Base-by-base conservation (phyloP, 2,113 vertebrate species). In the Thalassoma bifasciatum region DNA sequence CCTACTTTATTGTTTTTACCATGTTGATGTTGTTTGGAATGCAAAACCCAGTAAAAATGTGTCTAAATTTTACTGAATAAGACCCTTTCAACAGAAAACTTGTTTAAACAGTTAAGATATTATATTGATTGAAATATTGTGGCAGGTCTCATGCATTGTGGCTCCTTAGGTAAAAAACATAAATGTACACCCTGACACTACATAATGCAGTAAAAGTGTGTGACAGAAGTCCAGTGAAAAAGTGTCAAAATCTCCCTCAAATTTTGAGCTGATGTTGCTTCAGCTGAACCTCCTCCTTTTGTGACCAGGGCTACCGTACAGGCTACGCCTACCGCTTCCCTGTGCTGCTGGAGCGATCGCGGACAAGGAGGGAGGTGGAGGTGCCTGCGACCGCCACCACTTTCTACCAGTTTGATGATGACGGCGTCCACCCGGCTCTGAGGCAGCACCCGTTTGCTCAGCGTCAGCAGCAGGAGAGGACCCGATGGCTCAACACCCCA, bases 401-500 rank as follows among this genome's bases (percentile, higher is more conserved):
- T 54, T 99, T 98, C 0, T 91, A 96, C 0, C 92, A 95, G 80
- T 98, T 99, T 0, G 95, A 98, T 24, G 97, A 97, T 5, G 95
- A 94, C 0, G 88, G 92, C 0, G 62, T 91, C 0, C 94, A 91
- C 42, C 75, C 94, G 0, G 81, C 92, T 1, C 84, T 95, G 0
- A 85, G 93, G 1, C 94, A 96, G 84, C 93, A 95, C 23, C 96
- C 95, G 13, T 96, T 97, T 0, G 94, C 95, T 44, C 97, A 98
- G 84, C 95, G 95, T 24, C 98, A 99, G 77, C 98, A 99, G 92
- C 97, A 97, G 86, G 98, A 99, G 91, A 97, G 96, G 91, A 98
- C 97, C 0, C 93, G 98, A 16, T 99, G 98, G 98, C 96, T 99
- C 75, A 99, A 99, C 92, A 98, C 98, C 0, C 98, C 98, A 53